These are phyloP conservation scores for Artibeus lituratus DNA, from an alignment of 2,797 vertebrate genomes.

Conservation along the genomic window DNA sequence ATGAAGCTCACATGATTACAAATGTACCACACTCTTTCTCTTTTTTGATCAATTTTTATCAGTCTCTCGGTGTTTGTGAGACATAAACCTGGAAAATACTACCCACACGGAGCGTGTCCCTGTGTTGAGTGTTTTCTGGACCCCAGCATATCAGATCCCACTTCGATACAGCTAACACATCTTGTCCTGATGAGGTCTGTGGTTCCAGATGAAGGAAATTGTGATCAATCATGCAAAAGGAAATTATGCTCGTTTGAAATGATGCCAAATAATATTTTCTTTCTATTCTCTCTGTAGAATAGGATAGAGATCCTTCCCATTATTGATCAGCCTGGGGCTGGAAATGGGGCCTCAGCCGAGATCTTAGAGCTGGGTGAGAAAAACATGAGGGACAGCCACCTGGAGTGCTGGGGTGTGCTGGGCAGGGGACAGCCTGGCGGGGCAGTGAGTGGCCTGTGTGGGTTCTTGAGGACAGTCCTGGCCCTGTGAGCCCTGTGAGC, in stretches of 20 bases:
- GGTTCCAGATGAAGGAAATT: neutral
- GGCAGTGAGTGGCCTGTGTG: neutral
- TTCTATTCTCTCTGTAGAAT: neutral
- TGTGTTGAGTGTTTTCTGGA: neutral
- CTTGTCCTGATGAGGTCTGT: neutral
- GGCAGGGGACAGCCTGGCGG: neutral
- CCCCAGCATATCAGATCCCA: neutral
- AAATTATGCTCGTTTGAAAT: conserved; percentile 5
- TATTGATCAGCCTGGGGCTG: neutral
- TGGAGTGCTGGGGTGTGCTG: neutral
- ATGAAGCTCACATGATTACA: neutral
- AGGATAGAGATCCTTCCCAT: neutral
- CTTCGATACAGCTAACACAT: neutral
- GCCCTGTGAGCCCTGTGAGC: neutral
- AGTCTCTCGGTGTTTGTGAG: neutral
- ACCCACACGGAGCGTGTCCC: neutral
- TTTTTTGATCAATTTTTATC: neutral
- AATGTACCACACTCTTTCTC: neutral
- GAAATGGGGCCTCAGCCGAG: neutral
- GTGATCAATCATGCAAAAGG: neutral
- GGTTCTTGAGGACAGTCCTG: neutral
- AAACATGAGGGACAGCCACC: neutral
- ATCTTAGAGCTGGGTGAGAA: neutral
- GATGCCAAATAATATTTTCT: neutral
- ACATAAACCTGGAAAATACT: neutral